A percentile compares a stretch with the other conserved stretches of the same genome.
Conservation (phyloP, 2,113 vertebrate genomes). For the Phylloscopus trochiloides region DNA sequence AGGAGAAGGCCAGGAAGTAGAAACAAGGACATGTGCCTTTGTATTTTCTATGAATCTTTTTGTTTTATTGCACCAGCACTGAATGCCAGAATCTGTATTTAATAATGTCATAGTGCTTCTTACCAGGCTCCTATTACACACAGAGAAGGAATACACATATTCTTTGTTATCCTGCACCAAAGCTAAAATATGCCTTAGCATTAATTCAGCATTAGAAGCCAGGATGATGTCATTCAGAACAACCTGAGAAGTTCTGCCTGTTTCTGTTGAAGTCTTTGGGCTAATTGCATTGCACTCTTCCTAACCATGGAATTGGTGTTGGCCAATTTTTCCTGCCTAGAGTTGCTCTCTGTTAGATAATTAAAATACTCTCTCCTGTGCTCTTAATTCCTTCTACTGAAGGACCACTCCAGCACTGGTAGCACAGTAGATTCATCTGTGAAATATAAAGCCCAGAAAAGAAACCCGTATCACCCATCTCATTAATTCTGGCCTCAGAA, state of each 20-base stretch:
- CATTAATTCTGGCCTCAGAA: constrained; percentile 34
- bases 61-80: not conserved
- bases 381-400: not conserved
- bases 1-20: not conserved
- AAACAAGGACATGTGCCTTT: not conserved
- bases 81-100: not conserved
- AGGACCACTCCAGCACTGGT: not conserved
- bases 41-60: not conserved
- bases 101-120: not conserved
- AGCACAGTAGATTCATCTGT: not conserved
- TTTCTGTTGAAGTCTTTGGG: not conserved
- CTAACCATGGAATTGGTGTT: not conserved
- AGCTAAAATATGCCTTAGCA: not conserved
- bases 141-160: not conserved
- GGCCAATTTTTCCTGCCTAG: not conserved
- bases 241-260: not conserved
- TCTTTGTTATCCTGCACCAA: not conserved
- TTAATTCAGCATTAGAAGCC: not conserved
- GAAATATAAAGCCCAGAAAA: not conserved
- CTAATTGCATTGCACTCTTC: not conserved
- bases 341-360: not conserved
- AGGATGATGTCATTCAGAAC: not conserved
- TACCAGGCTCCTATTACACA: not conserved
- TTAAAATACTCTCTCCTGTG: not conserved
- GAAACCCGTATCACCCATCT: not conserved